Evolutionary conservation across 2,888 invertebrate genomes (phyloP), one percentile per base, ranked within the genome.

Genomic region (Caenorhabditis imperialis): DNA sequence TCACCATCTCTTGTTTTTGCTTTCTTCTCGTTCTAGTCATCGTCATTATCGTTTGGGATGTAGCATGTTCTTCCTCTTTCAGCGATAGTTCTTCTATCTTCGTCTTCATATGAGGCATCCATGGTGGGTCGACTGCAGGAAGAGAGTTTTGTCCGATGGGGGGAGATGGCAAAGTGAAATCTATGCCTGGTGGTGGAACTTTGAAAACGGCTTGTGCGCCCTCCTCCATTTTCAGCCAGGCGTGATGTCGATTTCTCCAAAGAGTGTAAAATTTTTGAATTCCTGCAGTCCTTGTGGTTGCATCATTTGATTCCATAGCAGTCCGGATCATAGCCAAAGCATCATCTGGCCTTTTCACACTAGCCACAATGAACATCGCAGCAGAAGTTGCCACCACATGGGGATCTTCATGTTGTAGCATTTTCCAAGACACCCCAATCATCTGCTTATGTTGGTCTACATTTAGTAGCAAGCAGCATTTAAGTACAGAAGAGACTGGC

Each of bases 161-260:
- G 0, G 99, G 99, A 0, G 98, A 99, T 0, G 99, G 99, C 53
- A 99, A 90, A 0, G 99, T 99, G 88, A 99, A 99, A 88, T 99
- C 99, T 73, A 99, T 99, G 20, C 96, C 95, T 0, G 99, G 99
- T 0, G 99, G 99, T 0, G 98, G 97, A 54, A 90, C 96, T 91
- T 98, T 99, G 89, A 99, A 98, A 0, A 94, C 93, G 72, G 94
- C 90, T 67, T 96, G 95, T 0, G 98, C 98, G 7, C 94, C 94
- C 87, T 98, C 98, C 89, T 99, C 99, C 97, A 99, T 96, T 69
- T 98, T 92, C 0, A 97, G 95, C 99, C 99, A 99, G 0, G 96
- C 96, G 91, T 99, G 99, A 88, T 95, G 96, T 1, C 99, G 92
- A 81, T 95, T 92, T 88, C 95, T 94, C 98, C 98, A 99, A 79